These are phyloP conservation scores for Drosophila vallismaia DNA, from an alignment of 2,888 invertebrate species.

Conservation along the genomic window DNA sequence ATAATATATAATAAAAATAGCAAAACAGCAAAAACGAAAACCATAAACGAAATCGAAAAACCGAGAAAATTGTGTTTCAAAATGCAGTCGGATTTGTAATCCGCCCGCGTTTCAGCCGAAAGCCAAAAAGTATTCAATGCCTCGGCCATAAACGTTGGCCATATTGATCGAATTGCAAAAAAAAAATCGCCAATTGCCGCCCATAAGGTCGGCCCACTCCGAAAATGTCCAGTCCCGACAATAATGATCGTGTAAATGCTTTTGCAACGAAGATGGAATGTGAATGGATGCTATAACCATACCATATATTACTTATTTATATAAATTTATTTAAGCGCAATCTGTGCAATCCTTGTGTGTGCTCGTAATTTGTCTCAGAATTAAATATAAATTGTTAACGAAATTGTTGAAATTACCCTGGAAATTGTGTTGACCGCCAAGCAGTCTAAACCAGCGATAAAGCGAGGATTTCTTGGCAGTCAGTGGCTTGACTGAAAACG, in stretches of 20 bases:
- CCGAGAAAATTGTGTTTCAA: slow-evolving; percentile 31
- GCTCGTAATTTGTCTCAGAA: slow-evolving; percentile 17
- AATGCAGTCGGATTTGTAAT: slow-evolving; percentile 51
- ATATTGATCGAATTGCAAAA: slow-evolving; percentile 41
- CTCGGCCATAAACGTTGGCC: slow-evolving; percentile 67
- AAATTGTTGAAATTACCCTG: slow-evolving; percentile 17
- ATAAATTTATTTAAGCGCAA: slow-evolving; percentile 13
- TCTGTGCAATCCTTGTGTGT: slow-evolving; percentile 17
- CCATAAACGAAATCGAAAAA: slow-evolving; percentile 6
- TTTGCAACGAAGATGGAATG: slow-evolving; percentile 25
- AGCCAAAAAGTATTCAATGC: slow-evolving; percentile 63
- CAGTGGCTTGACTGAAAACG: neutral
- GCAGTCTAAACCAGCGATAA: neutral
- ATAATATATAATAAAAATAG: slow-evolving; percentile 12
- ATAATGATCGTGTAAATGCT: slow-evolving; percentile 49
- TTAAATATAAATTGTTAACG: slow-evolving; percentile 25
- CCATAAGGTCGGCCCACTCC: slow-evolving; percentile 51
- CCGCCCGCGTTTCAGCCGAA: slow-evolving; percentile 51
- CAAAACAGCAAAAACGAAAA: slow-evolving; percentile 14
- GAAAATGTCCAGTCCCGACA: slow-evolving; percentile 42
- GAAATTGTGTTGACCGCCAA: neutral
- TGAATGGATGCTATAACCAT: slow-evolving; percentile 16
- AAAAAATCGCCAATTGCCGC: slow-evolving; percentile 37
- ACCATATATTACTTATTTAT: slow-evolving; percentile 1
- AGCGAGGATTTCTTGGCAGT: slow-evolving; percentile 24